Conservation (phyloP, 2,113 vertebrate species). For the Butorides virescens region DNA sequence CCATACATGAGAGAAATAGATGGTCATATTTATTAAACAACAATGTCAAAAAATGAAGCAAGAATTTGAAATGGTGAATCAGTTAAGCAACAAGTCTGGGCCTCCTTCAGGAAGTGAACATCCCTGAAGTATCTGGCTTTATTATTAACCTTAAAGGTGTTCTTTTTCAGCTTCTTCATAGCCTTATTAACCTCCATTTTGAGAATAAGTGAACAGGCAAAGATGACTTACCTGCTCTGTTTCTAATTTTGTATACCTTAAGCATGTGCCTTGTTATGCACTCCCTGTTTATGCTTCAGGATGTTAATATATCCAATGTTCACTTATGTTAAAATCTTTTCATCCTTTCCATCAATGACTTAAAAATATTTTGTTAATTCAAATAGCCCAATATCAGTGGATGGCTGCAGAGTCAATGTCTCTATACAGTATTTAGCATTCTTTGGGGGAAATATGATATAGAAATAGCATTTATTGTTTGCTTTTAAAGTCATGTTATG, state of each 20-base stretch:
- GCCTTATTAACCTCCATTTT: background rate
- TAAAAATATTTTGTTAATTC: background rate
- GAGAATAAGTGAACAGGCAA: background rate
- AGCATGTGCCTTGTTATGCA: background rate
- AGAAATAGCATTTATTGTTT: background rate
- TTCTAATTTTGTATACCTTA: background rate
- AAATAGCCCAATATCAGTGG: background rate
- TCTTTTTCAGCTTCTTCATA: background rate
- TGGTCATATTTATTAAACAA: background rate
- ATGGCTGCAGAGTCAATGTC: background rate
- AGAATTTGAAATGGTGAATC: background rate
- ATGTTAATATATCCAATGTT: background rate
- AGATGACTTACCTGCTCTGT: background rate
- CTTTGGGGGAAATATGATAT: background rate
- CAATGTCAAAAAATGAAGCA: background rate
- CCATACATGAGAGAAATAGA: background rate
- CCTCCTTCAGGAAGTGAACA: background rate
- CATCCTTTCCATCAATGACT: background rate
- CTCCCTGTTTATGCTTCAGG: background rate
- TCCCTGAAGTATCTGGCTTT: background rate
- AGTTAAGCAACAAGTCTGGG: background rate
- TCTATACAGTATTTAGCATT: background rate
- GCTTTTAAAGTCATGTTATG: background rate
- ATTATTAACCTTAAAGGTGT: background rate
- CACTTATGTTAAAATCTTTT: background rate